Conservation (phyloP, 2,113 vertebrate species). For the Chaetorhynchus papuensis region DNA sequence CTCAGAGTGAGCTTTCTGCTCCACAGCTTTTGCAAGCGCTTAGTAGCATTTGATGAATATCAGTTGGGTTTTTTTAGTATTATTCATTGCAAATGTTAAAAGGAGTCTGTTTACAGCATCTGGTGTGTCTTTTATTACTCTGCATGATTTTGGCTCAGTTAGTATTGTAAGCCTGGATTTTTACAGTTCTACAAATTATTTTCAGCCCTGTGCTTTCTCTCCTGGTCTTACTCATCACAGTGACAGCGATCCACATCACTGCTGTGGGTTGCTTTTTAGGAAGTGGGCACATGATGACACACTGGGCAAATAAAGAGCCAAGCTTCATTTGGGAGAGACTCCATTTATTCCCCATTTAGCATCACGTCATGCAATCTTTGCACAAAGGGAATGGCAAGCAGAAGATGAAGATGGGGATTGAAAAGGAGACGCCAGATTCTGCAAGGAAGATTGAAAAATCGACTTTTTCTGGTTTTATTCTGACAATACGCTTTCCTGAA, state of each 20-base stretch:
- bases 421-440: background rate
- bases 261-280: conserved; percentile 2
- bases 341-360: background rate
- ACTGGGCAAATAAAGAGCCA: background rate
- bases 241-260: conserved; percentile 5
- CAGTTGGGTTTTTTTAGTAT: background rate
- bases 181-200: background rate
- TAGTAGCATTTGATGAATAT: background rate
- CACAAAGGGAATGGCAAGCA: background rate
- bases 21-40: background rate
- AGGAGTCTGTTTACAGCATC: background rate
- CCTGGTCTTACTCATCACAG: background rate
- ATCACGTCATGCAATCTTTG: background rate
- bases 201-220: background rate
- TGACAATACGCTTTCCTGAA: background rate
- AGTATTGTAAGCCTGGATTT: background rate
- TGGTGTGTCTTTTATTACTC: background rate
- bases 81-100: background rate
- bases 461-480: background rate
- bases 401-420: background rate
- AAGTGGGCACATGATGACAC: conserved; percentile 8
- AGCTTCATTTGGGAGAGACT: background rate
- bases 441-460: background rate
- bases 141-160: background rate
- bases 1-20: background rate